Percentiles rank a stretch among this genome's conserved stretches.
phyloP scores from a whole-genome alignment of 1,140 invertebrate genomes.

The Lordiphosa mommai region DNA sequence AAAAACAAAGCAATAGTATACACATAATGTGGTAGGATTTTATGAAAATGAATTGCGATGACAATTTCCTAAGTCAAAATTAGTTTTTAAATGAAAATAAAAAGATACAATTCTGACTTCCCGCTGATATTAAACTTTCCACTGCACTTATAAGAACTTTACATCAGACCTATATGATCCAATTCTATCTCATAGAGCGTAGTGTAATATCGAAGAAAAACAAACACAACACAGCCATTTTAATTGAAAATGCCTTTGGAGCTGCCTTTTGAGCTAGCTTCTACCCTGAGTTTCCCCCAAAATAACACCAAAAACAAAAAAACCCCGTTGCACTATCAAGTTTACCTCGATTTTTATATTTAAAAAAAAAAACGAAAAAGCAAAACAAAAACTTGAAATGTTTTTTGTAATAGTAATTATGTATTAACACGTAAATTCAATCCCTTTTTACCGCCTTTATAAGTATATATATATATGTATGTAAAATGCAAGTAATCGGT shows the following conservation, averaged over 20 bases:
- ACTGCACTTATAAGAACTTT: no score
- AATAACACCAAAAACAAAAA: background rate
- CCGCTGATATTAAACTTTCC: no score
- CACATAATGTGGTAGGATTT: no score
- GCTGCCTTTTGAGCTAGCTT: background rate
- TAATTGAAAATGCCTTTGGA: conserved; percentile 2
- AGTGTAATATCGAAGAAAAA: background rate
- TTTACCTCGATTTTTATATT: conserved; percentile 13
- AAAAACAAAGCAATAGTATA: no score
- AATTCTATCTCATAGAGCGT: background rate
- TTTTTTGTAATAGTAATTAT: conserved; percentile 69
- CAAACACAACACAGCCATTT: background rate
- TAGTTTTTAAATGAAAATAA: no score
- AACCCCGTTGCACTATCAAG: conserved; percentile 9
- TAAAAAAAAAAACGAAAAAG: conserved; percentile 3
- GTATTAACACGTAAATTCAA: conserved; percentile 43
- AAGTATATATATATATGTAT: conserved; percentile 2
- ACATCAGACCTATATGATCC: no score
- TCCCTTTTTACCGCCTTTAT: conserved; percentile 71
- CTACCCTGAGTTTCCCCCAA: background rate
- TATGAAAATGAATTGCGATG: no score
- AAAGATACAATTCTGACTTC: no score
- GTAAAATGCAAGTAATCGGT: conserved; percentile 47
- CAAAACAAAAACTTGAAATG: conserved; percentile 34
- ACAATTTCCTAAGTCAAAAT: no score